These are phyloP conservation scores for Magallana angulata DNA, from an alignment of 1,140 invertebrate species.

Conservation along the genomic window DNA sequence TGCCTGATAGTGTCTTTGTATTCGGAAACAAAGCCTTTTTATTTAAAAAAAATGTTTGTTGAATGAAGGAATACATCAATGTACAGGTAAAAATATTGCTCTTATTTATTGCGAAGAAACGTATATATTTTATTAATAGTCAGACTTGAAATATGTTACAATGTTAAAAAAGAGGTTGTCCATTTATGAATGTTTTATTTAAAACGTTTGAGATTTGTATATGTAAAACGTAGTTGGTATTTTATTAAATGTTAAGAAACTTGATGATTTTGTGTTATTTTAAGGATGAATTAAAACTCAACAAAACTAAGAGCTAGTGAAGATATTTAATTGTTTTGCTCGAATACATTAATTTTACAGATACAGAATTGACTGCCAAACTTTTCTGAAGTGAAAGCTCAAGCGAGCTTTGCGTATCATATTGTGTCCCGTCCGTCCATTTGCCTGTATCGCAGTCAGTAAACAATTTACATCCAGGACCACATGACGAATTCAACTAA, in stretches of 20 bases:
- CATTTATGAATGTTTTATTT: background rate
- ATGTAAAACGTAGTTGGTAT: slow-evolving; percentile 19
- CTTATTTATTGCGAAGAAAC: slow-evolving; percentile 10
- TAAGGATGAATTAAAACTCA: no score
- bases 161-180: background rate
- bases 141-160: background rate
- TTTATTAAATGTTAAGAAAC: slow-evolving; percentile 11
- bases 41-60: background rate
- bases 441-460: no score
- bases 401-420: no score
- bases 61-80: background rate
- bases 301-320: no score
- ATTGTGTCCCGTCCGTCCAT: no score
- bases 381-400: no score
- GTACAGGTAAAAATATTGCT: background rate
- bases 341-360: no score
- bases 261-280: no score
- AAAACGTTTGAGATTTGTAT: background rate
- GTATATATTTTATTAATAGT: slow-evolving; percentile 1
- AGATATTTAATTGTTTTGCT: no score
- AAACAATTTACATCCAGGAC: no score
- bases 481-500: no score
- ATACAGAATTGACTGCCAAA: no score
- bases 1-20: background rate
- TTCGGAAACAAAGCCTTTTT: background rate